Conservation (phyloP, 2,797 vertebrate species). For the Rhodeus uyekii region DNA sequence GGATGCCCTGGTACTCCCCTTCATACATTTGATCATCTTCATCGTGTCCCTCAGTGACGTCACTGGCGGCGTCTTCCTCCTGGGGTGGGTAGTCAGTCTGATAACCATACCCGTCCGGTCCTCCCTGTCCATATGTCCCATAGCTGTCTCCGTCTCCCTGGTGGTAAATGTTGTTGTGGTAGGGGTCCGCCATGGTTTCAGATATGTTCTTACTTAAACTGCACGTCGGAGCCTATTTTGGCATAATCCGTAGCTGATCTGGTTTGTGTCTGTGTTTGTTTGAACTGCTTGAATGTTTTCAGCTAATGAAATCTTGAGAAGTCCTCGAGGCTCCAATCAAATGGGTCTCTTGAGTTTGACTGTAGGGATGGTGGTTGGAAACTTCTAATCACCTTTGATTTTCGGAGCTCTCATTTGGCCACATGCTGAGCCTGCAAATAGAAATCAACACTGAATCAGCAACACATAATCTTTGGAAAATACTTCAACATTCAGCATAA, state of each 20-base stretch:
- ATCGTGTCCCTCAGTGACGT: constrained; percentile 93
- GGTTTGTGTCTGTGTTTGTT: background rate
- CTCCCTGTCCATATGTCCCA: constrained; percentile 74
- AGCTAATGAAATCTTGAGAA: constrained; percentile 5
- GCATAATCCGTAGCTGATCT: constrained; percentile 51
- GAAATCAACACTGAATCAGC: constrained; percentile 10
- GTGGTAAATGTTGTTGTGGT: constrained; percentile 81
- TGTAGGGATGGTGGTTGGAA: background rate
- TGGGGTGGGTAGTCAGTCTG: constrained; percentile 79
- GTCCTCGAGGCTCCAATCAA: background rate
- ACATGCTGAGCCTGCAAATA: constrained; percentile 56
- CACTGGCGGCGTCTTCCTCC: constrained; percentile 94
- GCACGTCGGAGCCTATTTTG: constrained; percentile 42
- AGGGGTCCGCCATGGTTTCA: constrained; percentile 81
- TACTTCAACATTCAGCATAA: background rate
- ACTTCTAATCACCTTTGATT: constrained; percentile 43
- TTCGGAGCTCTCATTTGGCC: constrained; percentile 30
- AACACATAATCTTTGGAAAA: background rate
- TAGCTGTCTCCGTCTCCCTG: constrained; percentile 72
- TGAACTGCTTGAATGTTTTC: background rate
- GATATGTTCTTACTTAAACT: background rate
- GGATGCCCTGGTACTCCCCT: constrained; percentile 97
- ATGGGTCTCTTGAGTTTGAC: constrained; percentile 1
- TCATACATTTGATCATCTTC: constrained; percentile 97
- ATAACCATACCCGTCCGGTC: constrained; percentile 78